Evolutionary conservation across 2,113 vertebrate genomes (phyloP).

Genomic region (Planiliza haematocheilus): DNA sequence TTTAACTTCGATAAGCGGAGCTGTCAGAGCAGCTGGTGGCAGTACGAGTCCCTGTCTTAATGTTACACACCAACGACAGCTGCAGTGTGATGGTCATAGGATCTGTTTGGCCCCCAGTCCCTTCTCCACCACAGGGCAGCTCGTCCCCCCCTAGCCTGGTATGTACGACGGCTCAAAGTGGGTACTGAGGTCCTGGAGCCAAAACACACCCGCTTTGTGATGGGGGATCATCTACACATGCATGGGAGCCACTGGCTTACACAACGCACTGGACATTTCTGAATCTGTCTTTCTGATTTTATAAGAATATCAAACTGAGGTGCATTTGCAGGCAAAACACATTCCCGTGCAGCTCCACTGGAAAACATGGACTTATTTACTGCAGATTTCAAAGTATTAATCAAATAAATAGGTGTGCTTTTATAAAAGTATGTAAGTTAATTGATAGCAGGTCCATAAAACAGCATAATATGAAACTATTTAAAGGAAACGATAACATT

Average conservation of each 20-base stretch:
- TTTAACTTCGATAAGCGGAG: neutral
- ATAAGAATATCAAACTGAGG: too few species aligned
- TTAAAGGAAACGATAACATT: too few species aligned
- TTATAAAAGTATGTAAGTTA: too few species aligned
- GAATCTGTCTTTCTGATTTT: too few species aligned
- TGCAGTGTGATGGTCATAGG: conserved; percentile 76
- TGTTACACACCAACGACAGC: conserved; percentile 76
- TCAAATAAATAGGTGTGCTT: too few species aligned
- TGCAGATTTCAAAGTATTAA: too few species aligned
- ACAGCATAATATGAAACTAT: too few species aligned
- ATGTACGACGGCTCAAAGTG: conserved; percentile 55
- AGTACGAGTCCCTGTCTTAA: conserved; percentile 47
- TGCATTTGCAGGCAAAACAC: too few species aligned
- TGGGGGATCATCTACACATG: conserved; percentile 27
- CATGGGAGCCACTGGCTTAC: conserved; percentile 9
- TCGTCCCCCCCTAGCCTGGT: conserved; percentile 49
- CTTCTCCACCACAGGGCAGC: conserved; percentile 22
- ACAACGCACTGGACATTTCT: neutral
- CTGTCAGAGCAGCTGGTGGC: conserved; percentile 27
- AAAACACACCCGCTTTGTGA: conserved; percentile 42
- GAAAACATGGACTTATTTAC: too few species aligned
- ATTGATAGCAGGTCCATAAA: too few species aligned
- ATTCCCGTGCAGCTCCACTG: too few species aligned
- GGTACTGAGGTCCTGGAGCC: conserved; percentile 24
- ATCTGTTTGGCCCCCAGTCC: conserved; percentile 60